phyloP scores from a whole-genome alignment of 2,113 vertebrate genomes.

The Pseudorasbora parva region DNA sequence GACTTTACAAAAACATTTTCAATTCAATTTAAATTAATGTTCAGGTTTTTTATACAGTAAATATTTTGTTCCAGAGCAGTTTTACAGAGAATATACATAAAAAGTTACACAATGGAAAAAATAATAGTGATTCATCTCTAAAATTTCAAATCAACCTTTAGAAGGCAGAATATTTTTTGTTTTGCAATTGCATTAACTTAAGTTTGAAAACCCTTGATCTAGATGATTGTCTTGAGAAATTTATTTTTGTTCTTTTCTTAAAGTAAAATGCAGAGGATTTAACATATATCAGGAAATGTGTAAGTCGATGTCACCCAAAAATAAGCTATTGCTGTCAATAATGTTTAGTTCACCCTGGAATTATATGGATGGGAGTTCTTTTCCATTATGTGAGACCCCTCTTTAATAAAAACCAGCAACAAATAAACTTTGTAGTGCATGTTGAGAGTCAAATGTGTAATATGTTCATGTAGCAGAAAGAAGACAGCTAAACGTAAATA shows the following conservation, averaged over 20 bases:
- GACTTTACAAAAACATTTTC: not conserved
- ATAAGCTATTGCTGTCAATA: not conserved
- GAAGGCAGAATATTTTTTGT: not conserved
- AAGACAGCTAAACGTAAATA: conserved; percentile 65
- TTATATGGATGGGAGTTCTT: not conserved
- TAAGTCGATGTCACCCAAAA: not conserved
- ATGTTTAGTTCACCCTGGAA: not conserved
- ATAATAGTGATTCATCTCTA: not conserved
- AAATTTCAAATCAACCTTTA: not conserved
- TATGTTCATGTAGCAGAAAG: conserved; percentile 62
- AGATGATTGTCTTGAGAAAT: conserved; percentile 7
- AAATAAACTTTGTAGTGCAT: conserved; percentile 52
- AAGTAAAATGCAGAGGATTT: not conserved
- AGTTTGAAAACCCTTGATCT: conserved; percentile 9
- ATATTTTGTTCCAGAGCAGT: not conserved
- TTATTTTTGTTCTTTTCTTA: not conserved
- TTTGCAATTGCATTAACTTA: not conserved
- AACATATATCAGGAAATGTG: not conserved
- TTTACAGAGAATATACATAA: not conserved
- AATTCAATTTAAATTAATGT: not conserved
- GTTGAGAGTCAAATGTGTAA: conserved; percentile 56
- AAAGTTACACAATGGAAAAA: not conserved
- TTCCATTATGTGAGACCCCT: conserved; percentile 61
- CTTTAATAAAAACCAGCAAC: conserved; percentile 67
- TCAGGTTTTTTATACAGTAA: not conserved